Conservation (phyloP, 2,888 invertebrate species). For the Lasius platythorax region DNA sequence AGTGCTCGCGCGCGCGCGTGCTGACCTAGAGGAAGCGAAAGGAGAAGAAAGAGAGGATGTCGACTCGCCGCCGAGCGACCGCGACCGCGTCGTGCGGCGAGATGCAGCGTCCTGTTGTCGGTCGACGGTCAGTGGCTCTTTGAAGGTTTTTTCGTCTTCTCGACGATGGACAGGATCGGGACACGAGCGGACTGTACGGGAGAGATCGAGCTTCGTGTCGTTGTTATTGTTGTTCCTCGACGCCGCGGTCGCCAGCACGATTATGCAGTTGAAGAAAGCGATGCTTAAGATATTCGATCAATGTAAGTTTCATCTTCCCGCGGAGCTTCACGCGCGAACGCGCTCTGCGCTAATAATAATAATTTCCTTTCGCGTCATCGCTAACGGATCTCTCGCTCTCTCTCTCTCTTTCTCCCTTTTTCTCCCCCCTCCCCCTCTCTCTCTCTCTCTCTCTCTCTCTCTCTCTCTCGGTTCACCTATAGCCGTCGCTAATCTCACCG, state of each 20-base stretch:
- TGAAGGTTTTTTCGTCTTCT: constrained; percentile 69
- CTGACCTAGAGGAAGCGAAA: constrained; percentile 52
- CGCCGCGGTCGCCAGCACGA: constrained; percentile 73
- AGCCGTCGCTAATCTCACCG: not conserved
- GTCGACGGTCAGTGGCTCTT: constrained; percentile 58
- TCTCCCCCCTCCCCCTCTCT: too few relatives aligned
- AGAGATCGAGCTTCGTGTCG: constrained; percentile 51
- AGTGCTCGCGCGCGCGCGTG: not conserved
- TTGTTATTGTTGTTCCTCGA: constrained; percentile 63
- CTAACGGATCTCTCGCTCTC: not conserved
- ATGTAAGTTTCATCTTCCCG: constrained; percentile 75
- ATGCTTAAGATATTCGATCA: constrained; percentile 83
- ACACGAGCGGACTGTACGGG: constrained; percentile 50
- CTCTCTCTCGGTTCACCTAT: not conserved
- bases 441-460: not conserved
- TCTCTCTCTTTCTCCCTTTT: not conserved
- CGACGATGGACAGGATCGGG: constrained; percentile 65
- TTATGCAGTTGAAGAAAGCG: constrained; percentile 83
- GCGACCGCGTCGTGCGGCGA: constrained; percentile 57
- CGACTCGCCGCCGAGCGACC: constrained; percentile 58
- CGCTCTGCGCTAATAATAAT: constrained; percentile 7
- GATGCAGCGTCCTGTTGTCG: constrained; percentile 53
- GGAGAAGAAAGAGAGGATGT: constrained; percentile 64
- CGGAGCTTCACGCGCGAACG: too few relatives aligned
- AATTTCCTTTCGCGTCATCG: not conserved